phyloP scores from a whole-genome alignment of 2,888 invertebrate genomes.

The Drosophila pseudotakahashii region DNA sequence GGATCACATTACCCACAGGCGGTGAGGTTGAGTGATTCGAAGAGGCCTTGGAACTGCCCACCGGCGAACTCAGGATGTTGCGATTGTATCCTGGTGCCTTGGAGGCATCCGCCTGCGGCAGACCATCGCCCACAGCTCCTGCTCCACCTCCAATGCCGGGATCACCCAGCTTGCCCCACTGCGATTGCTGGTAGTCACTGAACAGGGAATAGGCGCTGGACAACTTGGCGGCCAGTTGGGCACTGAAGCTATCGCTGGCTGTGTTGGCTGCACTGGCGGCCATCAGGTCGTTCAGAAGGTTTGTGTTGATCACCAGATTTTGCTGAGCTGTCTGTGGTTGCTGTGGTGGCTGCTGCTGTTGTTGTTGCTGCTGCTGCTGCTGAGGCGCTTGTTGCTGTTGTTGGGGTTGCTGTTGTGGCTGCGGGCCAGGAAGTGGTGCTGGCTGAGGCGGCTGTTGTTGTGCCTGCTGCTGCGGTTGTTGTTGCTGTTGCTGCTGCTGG shows the following conservation, averaged over 20 bases:
- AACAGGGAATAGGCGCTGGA: constrained; percentile 93
- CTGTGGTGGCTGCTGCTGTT: constrained; percentile 41
- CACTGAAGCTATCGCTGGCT: constrained; percentile 69
- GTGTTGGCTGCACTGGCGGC: constrained; percentile 40
- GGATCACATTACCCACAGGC: constrained; percentile 80
- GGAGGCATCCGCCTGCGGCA: constrained; percentile 90
- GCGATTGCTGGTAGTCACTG: constrained; percentile 87
- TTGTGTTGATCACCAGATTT: constrained; percentile 75
- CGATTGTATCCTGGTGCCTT: constrained; percentile 95
- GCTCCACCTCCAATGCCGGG: constrained; percentile 52
- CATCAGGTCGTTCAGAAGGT: constrained; percentile 61
- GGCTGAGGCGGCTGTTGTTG: constrained; percentile 33
- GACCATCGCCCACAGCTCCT: constrained; percentile 78
- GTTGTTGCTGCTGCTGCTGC: constrained; percentile 19
- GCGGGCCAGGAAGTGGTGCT: constrained; percentile 28
- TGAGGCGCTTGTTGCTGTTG: constrained; percentile 19
- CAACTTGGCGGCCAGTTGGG: constrained; percentile 80
- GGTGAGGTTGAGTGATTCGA: constrained; percentile 86
- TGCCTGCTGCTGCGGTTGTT: constrained; percentile 3
- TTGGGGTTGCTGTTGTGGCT: constrained; percentile 28
- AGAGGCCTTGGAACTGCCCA: constrained; percentile 88
- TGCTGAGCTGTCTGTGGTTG: constrained; percentile 52
- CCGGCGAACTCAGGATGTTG: constrained; percentile 91
- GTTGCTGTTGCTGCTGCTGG: constrained; percentile 58
- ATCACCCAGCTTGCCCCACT: constrained; percentile 84